Conservation (phyloP, 37 sponge, comb jelly and placozoan species). For the Corticium candelabrum region DNA sequence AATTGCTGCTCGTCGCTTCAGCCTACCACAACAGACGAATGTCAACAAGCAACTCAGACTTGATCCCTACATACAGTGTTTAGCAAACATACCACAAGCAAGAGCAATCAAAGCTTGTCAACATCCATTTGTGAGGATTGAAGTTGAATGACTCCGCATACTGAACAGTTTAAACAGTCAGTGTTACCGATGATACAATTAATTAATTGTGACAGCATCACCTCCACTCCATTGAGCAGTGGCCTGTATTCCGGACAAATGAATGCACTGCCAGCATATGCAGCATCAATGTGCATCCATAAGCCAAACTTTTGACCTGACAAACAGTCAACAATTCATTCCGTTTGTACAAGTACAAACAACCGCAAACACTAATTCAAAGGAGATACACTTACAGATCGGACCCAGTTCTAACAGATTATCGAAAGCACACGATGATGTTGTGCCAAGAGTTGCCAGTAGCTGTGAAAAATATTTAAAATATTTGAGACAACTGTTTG, state of each 20-base stretch:
- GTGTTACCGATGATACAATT: no score
- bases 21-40: background rate
- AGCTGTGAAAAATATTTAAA: no score
- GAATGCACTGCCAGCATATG: background rate
- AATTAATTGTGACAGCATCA: background rate
- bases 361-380: no score
- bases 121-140: background rate
- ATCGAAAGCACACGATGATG: background rate
- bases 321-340: background rate
- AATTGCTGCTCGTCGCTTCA: background rate
- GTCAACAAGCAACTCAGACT: no score
- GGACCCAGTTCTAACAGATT: background rate
- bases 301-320: background rate
- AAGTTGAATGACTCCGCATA: background rate
- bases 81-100: background rate
- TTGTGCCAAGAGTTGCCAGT: background rate
- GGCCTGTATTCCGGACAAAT: background rate
- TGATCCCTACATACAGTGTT: background rate
- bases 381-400: background rate
- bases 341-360: background rate
- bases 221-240: background rate
- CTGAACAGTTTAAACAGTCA: no score
- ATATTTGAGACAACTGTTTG: no score
- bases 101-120: background rate
- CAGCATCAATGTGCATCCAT: background rate